phyloP scores from a whole-genome alignment of 1,140 invertebrate genomes.

The Drosophila simulans region DNA sequence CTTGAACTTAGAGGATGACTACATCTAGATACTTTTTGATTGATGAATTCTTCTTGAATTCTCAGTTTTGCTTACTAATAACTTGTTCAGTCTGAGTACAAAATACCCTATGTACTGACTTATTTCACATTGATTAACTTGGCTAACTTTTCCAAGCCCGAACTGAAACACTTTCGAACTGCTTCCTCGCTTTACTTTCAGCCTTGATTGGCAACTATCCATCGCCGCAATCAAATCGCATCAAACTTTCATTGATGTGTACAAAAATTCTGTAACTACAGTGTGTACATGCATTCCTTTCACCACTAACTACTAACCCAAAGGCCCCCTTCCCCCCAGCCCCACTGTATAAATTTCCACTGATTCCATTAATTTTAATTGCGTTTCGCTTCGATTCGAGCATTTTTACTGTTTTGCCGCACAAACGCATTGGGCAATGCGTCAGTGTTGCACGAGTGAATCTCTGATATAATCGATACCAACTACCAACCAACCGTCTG shows the following conservation, averaged over 20 bases:
- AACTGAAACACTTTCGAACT: conserved; percentile 5
- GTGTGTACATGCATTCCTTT: conserved; percentile 36
- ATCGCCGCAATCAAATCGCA: conserved; percentile 23
- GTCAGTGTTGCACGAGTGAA: conserved; percentile 1
- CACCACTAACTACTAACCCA: conserved; percentile 16
- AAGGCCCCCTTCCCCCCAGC: background rate
- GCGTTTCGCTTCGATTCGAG: conserved; percentile 40
- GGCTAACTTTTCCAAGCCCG: background rate
- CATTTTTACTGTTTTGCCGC: conserved; percentile 8
- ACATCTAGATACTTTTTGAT: background rate
- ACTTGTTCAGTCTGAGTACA: no score
- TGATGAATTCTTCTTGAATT: background rate
- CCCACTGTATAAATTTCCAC: conserved; percentile 20
- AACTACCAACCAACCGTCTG: background rate
- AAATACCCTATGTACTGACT: background rate
- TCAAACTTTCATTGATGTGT: conserved; percentile 33
- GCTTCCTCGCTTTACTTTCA: conserved; percentile 6
- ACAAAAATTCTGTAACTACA: conserved; percentile 41
- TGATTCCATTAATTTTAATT: conserved; percentile 37
- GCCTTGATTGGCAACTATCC: conserved; percentile 21
- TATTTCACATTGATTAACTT: background rate
- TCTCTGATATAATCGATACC: conserved; percentile 33
- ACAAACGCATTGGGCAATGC: conserved; percentile 18
- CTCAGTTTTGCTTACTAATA: no score
- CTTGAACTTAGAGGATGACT: background rate